A percentile compares a stretch with the other conserved stretches of the same genome.
Conservation (phyloP, 2,888 invertebrate species). For the Ganaspis brasiliensis region DNA sequence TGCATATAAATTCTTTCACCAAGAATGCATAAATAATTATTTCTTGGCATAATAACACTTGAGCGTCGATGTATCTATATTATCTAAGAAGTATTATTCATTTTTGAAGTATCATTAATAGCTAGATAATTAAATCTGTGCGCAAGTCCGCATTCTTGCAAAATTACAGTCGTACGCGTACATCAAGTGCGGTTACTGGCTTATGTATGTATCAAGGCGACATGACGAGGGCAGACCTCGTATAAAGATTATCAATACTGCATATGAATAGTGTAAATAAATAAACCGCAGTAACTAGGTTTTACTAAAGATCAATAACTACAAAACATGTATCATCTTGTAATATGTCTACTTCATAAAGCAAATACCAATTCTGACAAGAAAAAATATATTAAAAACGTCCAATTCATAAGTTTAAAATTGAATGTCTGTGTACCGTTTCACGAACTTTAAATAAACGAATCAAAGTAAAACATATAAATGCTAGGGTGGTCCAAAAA, state of each 20-base stretch:
- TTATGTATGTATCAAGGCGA: neutral
- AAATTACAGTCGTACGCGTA: no score
- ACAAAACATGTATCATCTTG: neutral
- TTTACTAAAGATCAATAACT: conserved; percentile 59
- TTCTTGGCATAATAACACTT: neutral
- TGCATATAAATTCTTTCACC: no score
- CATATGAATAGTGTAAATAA: conserved; percentile 54
- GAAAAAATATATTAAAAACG: neutral
- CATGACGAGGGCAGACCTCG: neutral
- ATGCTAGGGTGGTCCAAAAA: no score
- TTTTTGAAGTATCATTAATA: neutral
- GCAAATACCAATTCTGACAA: neutral
- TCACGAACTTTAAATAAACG: no score
- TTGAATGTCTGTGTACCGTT: no score
- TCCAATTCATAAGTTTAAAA: no score
- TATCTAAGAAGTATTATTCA: neutral
- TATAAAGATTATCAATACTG: conserved; percentile 37
- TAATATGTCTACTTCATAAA: no score
- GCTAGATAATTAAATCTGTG: neutral
- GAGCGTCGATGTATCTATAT: neutral
- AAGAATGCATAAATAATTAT: neutral
- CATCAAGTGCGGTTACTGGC: no score
- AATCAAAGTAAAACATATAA: no score
- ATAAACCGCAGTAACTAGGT: conserved; percentile 59
- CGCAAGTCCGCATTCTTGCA: conserved; percentile 5